phyloP scores from a whole-genome alignment of 2,888 invertebrate species.

The Drosophila sordidula region DNA sequence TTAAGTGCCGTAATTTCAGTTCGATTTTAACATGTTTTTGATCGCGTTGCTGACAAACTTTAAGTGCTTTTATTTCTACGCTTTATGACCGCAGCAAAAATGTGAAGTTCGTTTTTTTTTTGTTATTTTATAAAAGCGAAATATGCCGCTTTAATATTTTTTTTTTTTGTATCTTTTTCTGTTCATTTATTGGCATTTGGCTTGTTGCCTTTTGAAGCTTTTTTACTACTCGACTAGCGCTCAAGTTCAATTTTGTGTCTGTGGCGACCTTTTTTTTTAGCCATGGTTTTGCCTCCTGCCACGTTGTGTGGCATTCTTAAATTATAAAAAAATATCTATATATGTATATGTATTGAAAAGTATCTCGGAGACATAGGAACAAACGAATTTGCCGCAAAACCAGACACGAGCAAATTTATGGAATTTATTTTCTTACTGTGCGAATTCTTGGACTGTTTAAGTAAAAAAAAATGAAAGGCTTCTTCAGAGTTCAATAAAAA shows the following conservation, averaged over 20 bases:
- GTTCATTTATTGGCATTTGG: constrained; percentile 71
- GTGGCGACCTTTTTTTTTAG: constrained; percentile 40
- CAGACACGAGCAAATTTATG: constrained; percentile 59
- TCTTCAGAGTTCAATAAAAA: neutral
- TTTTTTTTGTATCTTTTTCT: constrained; percentile 25
- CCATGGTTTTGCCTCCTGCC: constrained; percentile 40
- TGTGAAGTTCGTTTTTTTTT: constrained; percentile 10
- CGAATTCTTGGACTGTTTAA: constrained; percentile 36
- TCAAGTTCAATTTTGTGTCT: constrained; percentile 38
- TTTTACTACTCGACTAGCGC: constrained; percentile 43
- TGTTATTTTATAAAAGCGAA: constrained; percentile 56
- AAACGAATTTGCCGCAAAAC: constrained; percentile 49
- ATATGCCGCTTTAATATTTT: constrained; percentile 69
- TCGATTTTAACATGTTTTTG: constrained; percentile 74
- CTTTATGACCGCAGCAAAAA: constrained; percentile 60
- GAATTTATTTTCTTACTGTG: constrained; percentile 51
- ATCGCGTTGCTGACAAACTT: constrained; percentile 75
- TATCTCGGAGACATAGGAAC: constrained; percentile 36
- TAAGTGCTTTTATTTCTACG: constrained; percentile 78
- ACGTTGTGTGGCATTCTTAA: constrained; percentile 66
- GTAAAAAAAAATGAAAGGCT: constrained; percentile 6
- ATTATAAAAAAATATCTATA: constrained; percentile 23
- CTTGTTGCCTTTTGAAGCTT: constrained; percentile 51
- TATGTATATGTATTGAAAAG: constrained; percentile 37
- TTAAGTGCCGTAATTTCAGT: constrained; percentile 74